Evolutionary conservation across 2,888 invertebrate species (phyloP), one percentile per base, ranked within the genome.

Genomic region (Nemotelus nigrinus): DNA sequence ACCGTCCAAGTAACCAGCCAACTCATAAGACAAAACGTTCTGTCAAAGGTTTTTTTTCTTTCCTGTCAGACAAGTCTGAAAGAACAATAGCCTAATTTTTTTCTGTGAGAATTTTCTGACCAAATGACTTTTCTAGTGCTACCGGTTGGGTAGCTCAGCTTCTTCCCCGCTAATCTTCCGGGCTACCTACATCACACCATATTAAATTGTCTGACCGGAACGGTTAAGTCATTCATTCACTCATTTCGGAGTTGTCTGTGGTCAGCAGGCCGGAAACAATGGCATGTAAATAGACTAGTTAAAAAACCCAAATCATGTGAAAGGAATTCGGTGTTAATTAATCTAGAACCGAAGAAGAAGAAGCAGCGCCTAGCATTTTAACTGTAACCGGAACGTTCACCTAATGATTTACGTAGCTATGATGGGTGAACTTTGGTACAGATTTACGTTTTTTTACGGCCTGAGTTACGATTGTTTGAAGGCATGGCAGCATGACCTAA

Each of bases 271-370:
- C 53, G 68, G 68, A 68, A 68, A 68, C 50, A 68, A 68, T 68
- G 68, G 68, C 68, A 68, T 68, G 68, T 68, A 68, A 68, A 68
- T 48, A 39, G 68, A 50, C 68, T 68, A 48, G 68, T 50, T 68
- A 68, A 68, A 25, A 25, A 25, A 25, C 50, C 10, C 68, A 3
- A 68, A 50, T 7, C n/a, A 53, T 68, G 68, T 53, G 53, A 25
- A 25, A 25, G 68, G 25, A 50, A 53, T 47, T n/a, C 4, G 45
- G 43, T 65, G 44, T 48, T 68, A 50, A 50, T 68, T 53, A 53
- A 53, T 68, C 45, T 41, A 50, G 25, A 25, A 68, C 65, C 65
- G 65, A 48, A 7, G 63, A 63, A 4, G 39, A 63, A n/a, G 10
- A 47, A 45, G 65, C 4, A 65, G 47, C n/a, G 39, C 25, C 45